Evolutionary conservation across 2,113 vertebrate species (phyloP), one percentile per base, ranked within the genome.

Genomic region (Trichomycterus rosablanca): DNA sequence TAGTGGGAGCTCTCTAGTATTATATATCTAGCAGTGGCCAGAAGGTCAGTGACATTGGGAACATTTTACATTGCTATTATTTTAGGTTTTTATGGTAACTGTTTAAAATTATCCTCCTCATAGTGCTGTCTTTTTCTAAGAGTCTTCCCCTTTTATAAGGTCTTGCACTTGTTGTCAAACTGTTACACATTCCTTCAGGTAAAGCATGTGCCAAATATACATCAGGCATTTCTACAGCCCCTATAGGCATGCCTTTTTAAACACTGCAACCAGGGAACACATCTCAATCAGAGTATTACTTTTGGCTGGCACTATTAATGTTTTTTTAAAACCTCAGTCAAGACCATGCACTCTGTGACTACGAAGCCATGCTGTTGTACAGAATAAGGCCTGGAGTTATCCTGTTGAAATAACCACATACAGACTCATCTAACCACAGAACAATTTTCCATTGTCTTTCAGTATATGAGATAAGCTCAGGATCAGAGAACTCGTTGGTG

Each of bases 31-130:
- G 51, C 9, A 10, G n/a, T 23, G 55, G 34, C 34, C 12, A 15
- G 34, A 60, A 32, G 37, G 34, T 45, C 16, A 51, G 37, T 46
- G 64, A 50, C 51, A 68, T 74, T 64, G 49, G 37, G 40, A 59
- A 50, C 51, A 68, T 74, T 64, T 65, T 57, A 55, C 51, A 19
- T 20, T 12, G 14, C 56, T 62, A 45, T 71, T 71, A 68, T 71
- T 71, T 71, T 59, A 52, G 52, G 20, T 54, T 66, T 67, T 68
- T 62, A 68, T 16, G 23, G 40, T 32, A 39, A 66, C 68, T 58
- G 68, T 71, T 65, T 73, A 68, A 71, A 75, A 71, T 75, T 68
- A 59, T 62, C 68, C 56, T 52, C 57, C 42, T 28, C 10, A 62
- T 18, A 22, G 43, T 56, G 10, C 51, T 35, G 45, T 71, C 73